These are phyloP conservation scores for Andrena flavipes DNA, from an alignment of 2,888 invertebrate species.

Conservation along the genomic window DNA sequence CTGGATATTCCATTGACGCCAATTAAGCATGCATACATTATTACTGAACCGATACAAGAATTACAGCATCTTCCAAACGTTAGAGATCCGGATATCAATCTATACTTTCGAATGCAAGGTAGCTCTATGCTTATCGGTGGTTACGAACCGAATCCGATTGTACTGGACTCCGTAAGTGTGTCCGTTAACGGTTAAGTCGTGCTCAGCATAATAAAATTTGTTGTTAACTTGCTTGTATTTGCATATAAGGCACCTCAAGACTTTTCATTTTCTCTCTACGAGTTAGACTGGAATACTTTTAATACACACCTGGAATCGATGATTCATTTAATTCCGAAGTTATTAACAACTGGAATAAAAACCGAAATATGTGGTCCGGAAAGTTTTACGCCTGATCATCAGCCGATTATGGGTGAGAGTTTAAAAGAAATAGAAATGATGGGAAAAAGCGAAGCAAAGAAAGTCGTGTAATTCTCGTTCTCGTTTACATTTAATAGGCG, in stretches of 20 bases:
- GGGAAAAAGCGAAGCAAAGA: too few relatives aligned
- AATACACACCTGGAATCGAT: conserved; percentile 91
- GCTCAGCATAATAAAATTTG: not conserved
- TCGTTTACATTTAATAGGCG: conserved; percentile 75
- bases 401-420: conserved; percentile 90
- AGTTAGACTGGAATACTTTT: conserved; percentile 95
- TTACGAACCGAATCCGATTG: conserved; percentile 94
- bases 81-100: conserved; percentile 93
- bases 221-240: conserved; percentile 22
- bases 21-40: conserved; percentile 95
- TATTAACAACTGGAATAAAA: conserved; percentile 91
- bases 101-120: conserved; percentile 94
- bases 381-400: conserved; percentile 96
- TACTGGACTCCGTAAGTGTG: conserved; percentile 89
- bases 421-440: not conserved
- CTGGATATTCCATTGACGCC: conserved; percentile 91
- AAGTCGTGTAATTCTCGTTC: not conserved
- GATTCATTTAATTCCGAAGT: conserved; percentile 90
- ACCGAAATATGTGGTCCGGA: conserved; percentile 96
- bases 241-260: conserved; percentile 88
- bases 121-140: conserved; percentile 94
- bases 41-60: conserved; percentile 92
- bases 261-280: conserved; percentile 93
- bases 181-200: not conserved
- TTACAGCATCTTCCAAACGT: conserved; percentile 92